phyloP scores from a whole-genome alignment of 2,888 invertebrate species.

The Graphium colonna region DNA sequence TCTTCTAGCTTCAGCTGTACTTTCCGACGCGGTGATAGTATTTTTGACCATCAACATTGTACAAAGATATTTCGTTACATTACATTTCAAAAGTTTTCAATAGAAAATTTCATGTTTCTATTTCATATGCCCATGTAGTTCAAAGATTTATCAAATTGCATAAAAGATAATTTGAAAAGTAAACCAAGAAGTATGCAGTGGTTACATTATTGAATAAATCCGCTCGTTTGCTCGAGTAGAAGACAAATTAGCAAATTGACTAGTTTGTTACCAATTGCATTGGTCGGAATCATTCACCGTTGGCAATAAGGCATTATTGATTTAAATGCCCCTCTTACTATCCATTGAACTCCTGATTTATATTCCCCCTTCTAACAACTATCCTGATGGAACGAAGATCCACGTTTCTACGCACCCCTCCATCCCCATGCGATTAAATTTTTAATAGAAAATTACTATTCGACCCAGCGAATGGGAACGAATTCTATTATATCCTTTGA shows the following conservation, averaged over 20 bases:
- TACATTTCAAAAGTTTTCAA: too few relatives aligned
- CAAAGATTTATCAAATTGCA: too few relatives aligned
- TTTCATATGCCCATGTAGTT: too few relatives aligned
- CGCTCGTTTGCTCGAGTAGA: constrained; percentile 6
- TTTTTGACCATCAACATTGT: too few relatives aligned
- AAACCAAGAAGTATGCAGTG: neutral
- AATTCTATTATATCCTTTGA: neutral
- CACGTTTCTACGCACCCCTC: neutral
- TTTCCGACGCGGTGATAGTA: too few relatives aligned
- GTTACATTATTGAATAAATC: constrained; percentile 15
- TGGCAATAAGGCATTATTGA: constrained; percentile 12
- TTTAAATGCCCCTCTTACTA: constrained; percentile 6
- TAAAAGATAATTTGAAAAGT: constrained; percentile 3
- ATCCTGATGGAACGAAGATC: neutral
- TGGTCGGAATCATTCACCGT: constrained; percentile 15
- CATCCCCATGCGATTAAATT: neutral
- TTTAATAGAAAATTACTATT: constrained; percentile 1
- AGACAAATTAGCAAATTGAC: constrained; percentile 19
- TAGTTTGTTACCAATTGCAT: constrained; percentile 18
- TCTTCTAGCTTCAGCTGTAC: too few relatives aligned
- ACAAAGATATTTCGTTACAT: too few relatives aligned
- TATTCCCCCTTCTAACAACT: constrained; percentile 5
- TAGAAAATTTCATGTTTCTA: too few relatives aligned
- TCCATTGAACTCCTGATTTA: neutral
- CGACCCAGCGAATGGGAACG: neutral